phyloP scores from a whole-genome alignment of 2,888 invertebrate species.

The Neoascia interrupta region DNA sequence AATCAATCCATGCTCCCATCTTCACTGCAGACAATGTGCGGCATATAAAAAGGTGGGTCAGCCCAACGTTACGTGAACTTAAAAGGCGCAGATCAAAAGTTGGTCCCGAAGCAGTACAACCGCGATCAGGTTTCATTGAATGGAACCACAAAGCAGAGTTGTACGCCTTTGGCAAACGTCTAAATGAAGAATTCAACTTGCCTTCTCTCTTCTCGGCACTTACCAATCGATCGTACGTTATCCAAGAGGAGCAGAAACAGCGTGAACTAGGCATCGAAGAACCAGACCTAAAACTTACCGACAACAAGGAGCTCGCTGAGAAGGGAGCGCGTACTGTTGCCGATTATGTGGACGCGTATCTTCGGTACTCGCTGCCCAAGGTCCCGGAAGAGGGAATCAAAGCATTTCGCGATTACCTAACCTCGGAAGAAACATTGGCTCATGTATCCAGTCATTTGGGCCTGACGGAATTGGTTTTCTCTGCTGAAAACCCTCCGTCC shows the following conservation, averaged over 20 bases:
- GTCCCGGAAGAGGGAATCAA: constrained; percentile 89
- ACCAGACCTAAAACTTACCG: constrained; percentile 81
- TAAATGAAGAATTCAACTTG: constrained; percentile 90
- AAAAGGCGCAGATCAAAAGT: constrained; percentile 82
- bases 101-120: constrained; percentile 81
- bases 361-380: constrained; percentile 85
- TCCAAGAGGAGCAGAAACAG: constrained; percentile 85
- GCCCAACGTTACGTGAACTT: constrained; percentile 85
- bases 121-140: constrained; percentile 85
- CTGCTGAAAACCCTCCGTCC: constrained; percentile 84
- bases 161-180: constrained; percentile 91
- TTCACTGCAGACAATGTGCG: constrained; percentile 70
- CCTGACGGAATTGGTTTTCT: constrained; percentile 89
- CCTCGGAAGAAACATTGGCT: constrained; percentile 84
- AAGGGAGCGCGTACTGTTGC: constrained; percentile 86
- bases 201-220: constrained; percentile 87
- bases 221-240: constrained; percentile 88
- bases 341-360: constrained; percentile 84
- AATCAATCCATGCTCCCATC: neutral
- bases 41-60: constrained; percentile 82
- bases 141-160: constrained; percentile 95
- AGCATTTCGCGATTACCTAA: constrained; percentile 84
- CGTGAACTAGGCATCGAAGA: constrained; percentile 85
- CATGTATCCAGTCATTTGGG: constrained; percentile 88
- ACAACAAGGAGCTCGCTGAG: constrained; percentile 85